phyloP scores from a whole-genome alignment of 1,140 invertebrate species.

The Odontomachus brunneus region DNA sequence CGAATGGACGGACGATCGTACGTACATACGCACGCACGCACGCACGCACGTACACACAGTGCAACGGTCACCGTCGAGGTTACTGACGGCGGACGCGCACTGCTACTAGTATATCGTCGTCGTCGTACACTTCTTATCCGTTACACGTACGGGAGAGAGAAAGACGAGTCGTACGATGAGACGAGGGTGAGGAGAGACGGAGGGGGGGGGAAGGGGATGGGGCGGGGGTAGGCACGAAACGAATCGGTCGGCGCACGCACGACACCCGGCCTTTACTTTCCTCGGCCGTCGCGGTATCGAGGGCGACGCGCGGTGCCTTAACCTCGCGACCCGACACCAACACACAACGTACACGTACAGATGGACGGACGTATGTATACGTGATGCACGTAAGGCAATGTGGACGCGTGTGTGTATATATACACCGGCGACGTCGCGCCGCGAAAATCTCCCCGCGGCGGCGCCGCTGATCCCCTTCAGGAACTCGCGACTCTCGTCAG shows the following conservation, averaged over 20 bases:
- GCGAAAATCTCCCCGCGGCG: conserved; percentile 5
- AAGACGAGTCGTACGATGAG: background rate
- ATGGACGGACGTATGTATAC: no score
- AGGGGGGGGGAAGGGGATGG: background rate
- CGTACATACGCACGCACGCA: background rate
- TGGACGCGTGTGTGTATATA: background rate
- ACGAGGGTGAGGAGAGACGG: background rate
- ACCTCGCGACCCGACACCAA: conserved; percentile 67
- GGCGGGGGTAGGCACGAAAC: conserved; percentile 24
- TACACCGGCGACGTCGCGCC: conserved; percentile 40
- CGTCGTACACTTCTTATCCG: conserved; percentile 62
- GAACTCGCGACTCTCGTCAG: conserved; percentile 19
- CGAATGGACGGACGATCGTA: background rate
- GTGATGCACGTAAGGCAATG: no score
- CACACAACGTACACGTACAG: background rate
- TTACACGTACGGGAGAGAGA: conserved; percentile 2
- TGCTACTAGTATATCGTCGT: conserved; percentile 56
- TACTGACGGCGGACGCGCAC: conserved; percentile 49
- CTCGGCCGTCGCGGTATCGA: conserved; percentile 65
- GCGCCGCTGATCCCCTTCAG: conserved; percentile 19
- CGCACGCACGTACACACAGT: conserved; percentile 16
- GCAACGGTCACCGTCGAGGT: conserved; percentile 46
- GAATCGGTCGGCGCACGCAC: conserved; percentile 66
- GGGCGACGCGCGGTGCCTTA: conserved; percentile 65
- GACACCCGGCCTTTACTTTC: conserved; percentile 70